phyloP scores from a whole-genome alignment of 2,113 vertebrate genomes.

The Regulus satrapa region DNA sequence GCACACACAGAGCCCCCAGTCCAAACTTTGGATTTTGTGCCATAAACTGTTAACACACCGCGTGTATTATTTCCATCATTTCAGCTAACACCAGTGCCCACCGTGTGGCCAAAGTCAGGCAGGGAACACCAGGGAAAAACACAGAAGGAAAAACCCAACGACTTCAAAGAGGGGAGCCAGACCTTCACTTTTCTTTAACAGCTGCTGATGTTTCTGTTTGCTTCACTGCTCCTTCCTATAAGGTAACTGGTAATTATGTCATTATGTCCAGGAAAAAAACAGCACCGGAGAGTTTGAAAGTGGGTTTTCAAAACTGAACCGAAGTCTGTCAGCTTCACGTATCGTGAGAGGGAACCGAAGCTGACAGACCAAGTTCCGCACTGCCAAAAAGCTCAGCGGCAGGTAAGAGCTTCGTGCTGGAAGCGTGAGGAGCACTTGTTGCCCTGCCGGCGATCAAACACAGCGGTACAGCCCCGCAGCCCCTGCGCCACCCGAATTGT shows the following conservation, averaged over 20 bases:
- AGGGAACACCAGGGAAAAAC: not conserved
- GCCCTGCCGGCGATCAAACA: not conserved
- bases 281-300: not conserved
- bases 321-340: not conserved
- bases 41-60: not conserved
- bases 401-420: not conserved
- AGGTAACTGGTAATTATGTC: conserved; percentile 2
- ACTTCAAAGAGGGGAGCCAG: not conserved
- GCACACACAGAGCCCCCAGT: accelerated
- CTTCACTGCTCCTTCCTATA: not conserved
- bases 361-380: not conserved
- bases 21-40: not conserved
- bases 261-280: conserved; percentile 32
- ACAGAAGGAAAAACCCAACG: not conserved
- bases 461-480: not conserved
- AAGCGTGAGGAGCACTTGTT: not conserved
- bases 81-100: not conserved
- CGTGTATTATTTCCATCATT: not conserved
- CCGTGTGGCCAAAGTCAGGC: not conserved
- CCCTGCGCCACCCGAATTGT: not conserved
- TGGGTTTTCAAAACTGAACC: not conserved
- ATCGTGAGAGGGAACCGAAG: not conserved
- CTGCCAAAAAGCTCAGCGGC: not conserved
- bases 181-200: not conserved
- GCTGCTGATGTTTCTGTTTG: not conserved